These are phyloP conservation scores for Herpetotheres cachinnans DNA, from an alignment of 2,113 vertebrate genomes.

Conservation along the genomic window DNA sequence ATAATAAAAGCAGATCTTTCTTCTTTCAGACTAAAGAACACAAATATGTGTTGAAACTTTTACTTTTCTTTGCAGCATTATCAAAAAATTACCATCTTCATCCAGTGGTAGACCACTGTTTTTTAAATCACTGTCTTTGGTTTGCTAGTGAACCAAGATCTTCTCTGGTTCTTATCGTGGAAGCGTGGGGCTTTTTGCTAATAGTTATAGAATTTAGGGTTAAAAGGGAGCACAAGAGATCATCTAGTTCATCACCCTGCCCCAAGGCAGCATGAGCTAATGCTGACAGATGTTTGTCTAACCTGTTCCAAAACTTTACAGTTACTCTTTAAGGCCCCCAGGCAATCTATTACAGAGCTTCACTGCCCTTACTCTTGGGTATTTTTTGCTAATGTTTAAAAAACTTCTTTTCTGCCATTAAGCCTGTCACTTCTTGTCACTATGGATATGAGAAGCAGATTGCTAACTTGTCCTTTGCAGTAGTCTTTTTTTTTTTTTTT, in stretches of 20 bases:
- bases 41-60: neutral
- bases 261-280: slow-evolving; percentile 50
- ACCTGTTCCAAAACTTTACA: slow-evolving; percentile 40
- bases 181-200: neutral
- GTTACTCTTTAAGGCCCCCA: slow-evolving; percentile 22
- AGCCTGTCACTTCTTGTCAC: neutral
- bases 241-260: slow-evolving; percentile 30
- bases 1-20: neutral
- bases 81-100: neutral
- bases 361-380: neutral
- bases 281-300: slow-evolving; percentile 48
- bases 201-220: neutral
- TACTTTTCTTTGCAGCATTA: neutral
- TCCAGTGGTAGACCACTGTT: neutral
- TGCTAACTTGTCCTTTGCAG: neutral
- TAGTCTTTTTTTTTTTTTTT: neutral
- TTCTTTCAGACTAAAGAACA: neutral
- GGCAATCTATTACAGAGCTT: slow-evolving; percentile 9
- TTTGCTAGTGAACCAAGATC: neutral
- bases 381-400: slow-evolving; percentile 4
- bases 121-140: neutral
- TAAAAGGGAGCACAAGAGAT: slow-evolving; percentile 8
- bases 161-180: neutral
- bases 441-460: neutral
- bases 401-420: neutral